phyloP scores from a whole-genome alignment of 2,888 invertebrate species.

The Tridacna crocea region DNA sequence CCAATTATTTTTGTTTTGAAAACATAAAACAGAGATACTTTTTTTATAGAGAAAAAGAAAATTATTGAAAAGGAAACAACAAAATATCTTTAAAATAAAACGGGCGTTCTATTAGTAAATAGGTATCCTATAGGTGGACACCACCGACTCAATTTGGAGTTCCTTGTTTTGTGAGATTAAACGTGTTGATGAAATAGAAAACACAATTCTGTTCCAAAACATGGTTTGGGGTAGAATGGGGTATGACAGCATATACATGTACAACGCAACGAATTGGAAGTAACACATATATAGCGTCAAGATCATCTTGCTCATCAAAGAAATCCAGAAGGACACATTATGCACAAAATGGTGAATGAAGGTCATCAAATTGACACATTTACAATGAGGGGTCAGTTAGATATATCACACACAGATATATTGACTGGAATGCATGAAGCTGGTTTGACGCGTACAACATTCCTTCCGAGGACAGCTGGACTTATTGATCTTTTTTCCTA shows the following conservation, averaged over 20 bases:
- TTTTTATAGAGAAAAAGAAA: too few relatives aligned
- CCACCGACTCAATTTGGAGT: slow-evolving; percentile 77
- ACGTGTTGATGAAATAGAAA: slow-evolving; percentile 66
- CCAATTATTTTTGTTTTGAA: too few relatives aligned
- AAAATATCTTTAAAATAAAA: too few relatives aligned
- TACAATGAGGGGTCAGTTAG: slow-evolving; percentile 76
- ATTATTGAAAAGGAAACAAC: too few relatives aligned
- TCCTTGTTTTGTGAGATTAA: slow-evolving; percentile 75
- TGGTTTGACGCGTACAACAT: slow-evolving; percentile 80
- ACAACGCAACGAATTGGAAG: slow-evolving; percentile 72
- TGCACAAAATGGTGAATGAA: slow-evolving; percentile 78
- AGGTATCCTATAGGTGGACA: slow-evolving; percentile 80
- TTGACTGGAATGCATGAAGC: slow-evolving; percentile 84
- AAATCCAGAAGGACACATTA: slow-evolving; percentile 78
- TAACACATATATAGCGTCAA: slow-evolving; percentile 80
- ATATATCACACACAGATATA: slow-evolving; percentile 51
- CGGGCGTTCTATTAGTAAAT: slow-evolving; percentile 78
- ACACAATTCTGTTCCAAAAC: slow-evolving; percentile 62
- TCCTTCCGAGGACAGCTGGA: slow-evolving; percentile 76
- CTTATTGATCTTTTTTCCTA: slow-evolving; percentile 80
- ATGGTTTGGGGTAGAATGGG: slow-evolving; percentile 78
- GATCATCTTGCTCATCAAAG: slow-evolving; percentile 83
- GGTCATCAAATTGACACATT: slow-evolving; percentile 78
- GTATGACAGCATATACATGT: slow-evolving; percentile 76
- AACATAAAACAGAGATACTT: too few relatives aligned